Conservation (phyloP, 2,888 invertebrate species). For the Epinotia brunnichana region DNA sequence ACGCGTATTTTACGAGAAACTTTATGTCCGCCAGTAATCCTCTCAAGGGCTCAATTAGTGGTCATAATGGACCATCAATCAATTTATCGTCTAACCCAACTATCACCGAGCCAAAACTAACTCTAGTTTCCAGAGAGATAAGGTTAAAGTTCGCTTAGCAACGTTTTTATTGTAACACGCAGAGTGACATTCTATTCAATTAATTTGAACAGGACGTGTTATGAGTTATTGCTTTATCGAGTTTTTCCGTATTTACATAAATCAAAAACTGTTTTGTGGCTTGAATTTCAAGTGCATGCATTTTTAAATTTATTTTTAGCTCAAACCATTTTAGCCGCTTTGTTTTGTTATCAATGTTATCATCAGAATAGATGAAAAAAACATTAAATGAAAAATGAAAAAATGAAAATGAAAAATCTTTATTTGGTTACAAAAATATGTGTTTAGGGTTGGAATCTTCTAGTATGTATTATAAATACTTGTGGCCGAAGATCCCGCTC, state of each 20-base stretch:
- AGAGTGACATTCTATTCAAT: conserved; percentile 35
- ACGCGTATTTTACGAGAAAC: conserved; percentile 23
- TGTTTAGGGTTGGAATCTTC: too few species aligned
- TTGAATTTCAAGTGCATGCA: neutral
- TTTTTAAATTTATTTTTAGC: neutral
- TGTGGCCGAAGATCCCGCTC: too few species aligned
- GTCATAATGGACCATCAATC: conserved; percentile 43
- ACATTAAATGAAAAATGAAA: too few species aligned
- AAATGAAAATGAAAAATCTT: too few species aligned
- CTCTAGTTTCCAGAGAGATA: neutral
- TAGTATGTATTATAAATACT: too few species aligned
- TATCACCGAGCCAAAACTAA: conserved; percentile 11
- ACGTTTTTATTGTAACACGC: conserved; percentile 18
- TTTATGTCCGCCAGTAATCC: conserved; percentile 33
- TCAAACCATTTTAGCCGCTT: too few species aligned
- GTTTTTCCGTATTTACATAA: conserved; percentile 14
- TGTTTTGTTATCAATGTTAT: too few species aligned
- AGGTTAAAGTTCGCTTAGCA: neutral
- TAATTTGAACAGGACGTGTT: conserved; percentile 20
- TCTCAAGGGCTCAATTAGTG: conserved; percentile 34
- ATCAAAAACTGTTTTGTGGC: neutral
- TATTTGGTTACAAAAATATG: too few species aligned
- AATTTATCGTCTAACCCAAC: conserved; percentile 41
- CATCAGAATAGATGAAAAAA: too few species aligned
- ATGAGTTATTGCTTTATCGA: conserved; percentile 21